Evolutionary conservation across 2,797 vertebrate species (phyloP), one percentile per base, ranked within the genome.

Genomic region (Mus spretus): DNA sequence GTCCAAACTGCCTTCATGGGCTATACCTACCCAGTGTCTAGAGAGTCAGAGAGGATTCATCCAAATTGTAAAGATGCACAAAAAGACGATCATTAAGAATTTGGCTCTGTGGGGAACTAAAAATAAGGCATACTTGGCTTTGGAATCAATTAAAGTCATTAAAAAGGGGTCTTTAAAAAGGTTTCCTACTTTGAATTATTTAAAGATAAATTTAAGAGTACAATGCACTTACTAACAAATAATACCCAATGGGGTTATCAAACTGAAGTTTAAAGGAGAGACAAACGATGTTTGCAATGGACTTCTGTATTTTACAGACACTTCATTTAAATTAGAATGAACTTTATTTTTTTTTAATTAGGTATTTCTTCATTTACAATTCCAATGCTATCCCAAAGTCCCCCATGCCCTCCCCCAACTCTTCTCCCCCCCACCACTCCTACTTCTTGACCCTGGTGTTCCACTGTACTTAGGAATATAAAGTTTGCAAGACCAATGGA

Each of bases 111-210:
- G 8, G 81, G 91, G 97, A 77, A 85, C 96, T 96, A 94, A 96
- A 97, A 97, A 95, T 97, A 97, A 96, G n/a, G 40, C 19, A 72
- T 95, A 97, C 96, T 96, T 97, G 96, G 50, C 85, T 94, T 93
- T 0, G 0, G 91, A 98, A 96, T 96, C 91, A 97, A 97, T 96
- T 97, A 90, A 95, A 95, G 89, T 91, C 80, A 93, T 95, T 97
- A 93, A 92, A 97, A 96, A 97, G 26, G 81, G 96, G 50, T 92
- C 87, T 97, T 82, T 93, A 94, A 37, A 96, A 97, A 97, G 91
- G 74, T 94, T 96, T 94, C 47, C 83, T 91, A 88, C 57, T 80
- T 91, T 93, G 91, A 96, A 96, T 87, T 95, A 96, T 95, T 92
- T 97, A 91, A 97, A 95, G 81, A 78, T 90, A 96, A 90, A 92